Evolutionary conservation across 2,113 vertebrate genomes (phyloP).

Genomic region (Dermatemys mawii): DNA sequence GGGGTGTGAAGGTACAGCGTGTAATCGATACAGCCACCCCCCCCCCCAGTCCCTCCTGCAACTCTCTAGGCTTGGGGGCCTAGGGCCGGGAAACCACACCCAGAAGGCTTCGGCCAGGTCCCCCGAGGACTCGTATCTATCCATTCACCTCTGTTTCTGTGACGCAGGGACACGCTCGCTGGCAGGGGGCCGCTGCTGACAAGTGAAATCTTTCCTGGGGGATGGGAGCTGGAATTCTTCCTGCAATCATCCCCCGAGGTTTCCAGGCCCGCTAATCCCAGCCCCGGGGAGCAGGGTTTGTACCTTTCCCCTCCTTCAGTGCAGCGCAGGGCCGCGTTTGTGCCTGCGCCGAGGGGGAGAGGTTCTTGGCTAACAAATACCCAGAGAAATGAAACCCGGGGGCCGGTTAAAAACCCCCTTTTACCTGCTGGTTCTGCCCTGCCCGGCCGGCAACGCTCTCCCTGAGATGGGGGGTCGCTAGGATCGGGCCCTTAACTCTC

Average conservation of each 20-base stretch:
- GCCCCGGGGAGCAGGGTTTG: too few relatives aligned
- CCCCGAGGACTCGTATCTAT: not conserved
- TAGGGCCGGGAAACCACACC: rapidly evolving
- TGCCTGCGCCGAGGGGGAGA: not conserved
- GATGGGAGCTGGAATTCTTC: not conserved
- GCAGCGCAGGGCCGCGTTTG: too few relatives aligned
- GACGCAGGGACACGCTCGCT: not conserved
- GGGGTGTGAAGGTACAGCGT: too few relatives aligned
- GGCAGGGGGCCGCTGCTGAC: not conserved
- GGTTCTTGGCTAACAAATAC: not conserved
- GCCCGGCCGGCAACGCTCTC: too few relatives aligned
- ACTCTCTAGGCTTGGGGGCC: too few relatives aligned
- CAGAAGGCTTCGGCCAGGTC: not conserved
- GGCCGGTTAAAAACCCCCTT: not conserved
- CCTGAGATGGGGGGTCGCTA: not conserved
- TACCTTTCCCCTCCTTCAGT: too few relatives aligned
- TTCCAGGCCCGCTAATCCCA: not conserved
- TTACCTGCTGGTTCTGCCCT: too few relatives aligned
- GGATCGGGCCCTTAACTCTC: not conserved
- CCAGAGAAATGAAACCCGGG: too few relatives aligned
- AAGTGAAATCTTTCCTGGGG: not conserved
- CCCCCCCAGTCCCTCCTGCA: too few relatives aligned
- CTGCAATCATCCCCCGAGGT: rapidly evolving
- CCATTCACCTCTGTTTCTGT: not conserved
- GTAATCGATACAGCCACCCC: too few relatives aligned